phyloP scores from a whole-genome alignment of 2,113 vertebrate species.

The Grammomys dolichurus region DNA sequence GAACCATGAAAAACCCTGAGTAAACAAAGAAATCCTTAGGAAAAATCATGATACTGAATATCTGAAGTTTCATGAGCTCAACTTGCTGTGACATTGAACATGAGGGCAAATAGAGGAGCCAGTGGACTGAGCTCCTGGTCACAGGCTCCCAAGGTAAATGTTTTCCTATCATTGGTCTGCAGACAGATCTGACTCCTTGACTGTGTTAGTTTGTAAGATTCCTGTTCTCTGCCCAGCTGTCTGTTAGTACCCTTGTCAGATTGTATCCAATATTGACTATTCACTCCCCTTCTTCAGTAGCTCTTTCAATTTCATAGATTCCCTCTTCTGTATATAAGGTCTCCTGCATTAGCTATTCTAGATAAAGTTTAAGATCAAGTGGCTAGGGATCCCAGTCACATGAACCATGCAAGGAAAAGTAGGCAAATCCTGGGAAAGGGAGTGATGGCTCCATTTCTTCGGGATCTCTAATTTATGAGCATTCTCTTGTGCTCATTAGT shows the following conservation, averaged over 20 bases:
- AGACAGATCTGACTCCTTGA: neutral
- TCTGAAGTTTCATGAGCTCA: neutral
- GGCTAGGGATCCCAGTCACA: neutral
- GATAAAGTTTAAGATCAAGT: neutral
- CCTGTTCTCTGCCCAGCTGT: no score
- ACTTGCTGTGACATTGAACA: rapidly evolving
- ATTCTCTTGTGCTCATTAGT: neutral
- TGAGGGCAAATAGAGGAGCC: no score
- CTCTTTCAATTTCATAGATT: neutral
- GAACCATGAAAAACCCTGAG: neutral
- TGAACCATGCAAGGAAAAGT: neutral
- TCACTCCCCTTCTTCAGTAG: neutral
- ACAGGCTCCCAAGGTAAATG: neutral
- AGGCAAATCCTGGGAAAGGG: neutral
- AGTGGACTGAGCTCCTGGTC: neutral
- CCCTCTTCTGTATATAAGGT: neutral
- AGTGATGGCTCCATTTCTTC: rapidly evolving
- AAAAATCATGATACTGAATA: neutral
- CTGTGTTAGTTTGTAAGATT: neutral
- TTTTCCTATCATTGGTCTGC: neutral
- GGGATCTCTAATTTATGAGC: neutral
- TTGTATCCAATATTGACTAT: rapidly evolving
- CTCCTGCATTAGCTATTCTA: neutral
- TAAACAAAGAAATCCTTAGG: neutral
- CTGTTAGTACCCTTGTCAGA: neutral